Evolutionary conservation across 1,140 invertebrate species (phyloP), one percentile per base, ranked within the genome.

Genomic region (Ruditapes philippinarum): DNA sequence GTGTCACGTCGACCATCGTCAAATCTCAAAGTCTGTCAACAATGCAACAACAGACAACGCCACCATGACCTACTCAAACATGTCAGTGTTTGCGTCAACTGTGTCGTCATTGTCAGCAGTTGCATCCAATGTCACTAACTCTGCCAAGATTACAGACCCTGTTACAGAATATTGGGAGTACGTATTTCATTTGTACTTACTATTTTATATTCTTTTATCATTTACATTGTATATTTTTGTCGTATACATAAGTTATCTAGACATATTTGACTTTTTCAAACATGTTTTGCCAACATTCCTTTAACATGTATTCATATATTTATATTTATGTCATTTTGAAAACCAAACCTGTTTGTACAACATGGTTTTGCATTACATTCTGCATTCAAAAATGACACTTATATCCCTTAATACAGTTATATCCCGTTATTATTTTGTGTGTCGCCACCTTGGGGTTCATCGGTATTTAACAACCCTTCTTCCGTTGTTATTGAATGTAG

Each of bases 131-230:
- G 62, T 84, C 22, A 84, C 62, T 17, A 28, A 45, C 54, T 42
- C 54, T 17, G 45, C 4, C 45, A 51, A 36, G 14, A 73, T 84
- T 14, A 76, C 83, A 2, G 94, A 95, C 91, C 92, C 94, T 31
- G 94, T 95, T 5, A 95, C 94, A 74, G 94, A 95, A 91, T 95
- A 94, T 70, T 95, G 94, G 94, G 94, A 95, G 94, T 94, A 93
- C 89, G 94, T 95, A 91, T 90, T 51, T 78, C 49, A 78, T 54
- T 78, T 78, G 74, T 54, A 25, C 25, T 33, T 78, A 5, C 28
- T 78, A 25, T 3, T 17, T 74, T 36, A 19, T 36, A 70, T 70
- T 60, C 9, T 65, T 65, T 2, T 49, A 73, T n/a, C n/a, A n/a
- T n/a, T n/a, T n/a, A n/a, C n/a, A n/a, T n/a, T n/a, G n/a, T n/a